Percentiles rank a stretch among this genome's conserved stretches.
Evolutionary conservation across 2,797 vertebrate species (phyloP).

Genomic region (Xiphorhynchus erythropygius): DNA sequence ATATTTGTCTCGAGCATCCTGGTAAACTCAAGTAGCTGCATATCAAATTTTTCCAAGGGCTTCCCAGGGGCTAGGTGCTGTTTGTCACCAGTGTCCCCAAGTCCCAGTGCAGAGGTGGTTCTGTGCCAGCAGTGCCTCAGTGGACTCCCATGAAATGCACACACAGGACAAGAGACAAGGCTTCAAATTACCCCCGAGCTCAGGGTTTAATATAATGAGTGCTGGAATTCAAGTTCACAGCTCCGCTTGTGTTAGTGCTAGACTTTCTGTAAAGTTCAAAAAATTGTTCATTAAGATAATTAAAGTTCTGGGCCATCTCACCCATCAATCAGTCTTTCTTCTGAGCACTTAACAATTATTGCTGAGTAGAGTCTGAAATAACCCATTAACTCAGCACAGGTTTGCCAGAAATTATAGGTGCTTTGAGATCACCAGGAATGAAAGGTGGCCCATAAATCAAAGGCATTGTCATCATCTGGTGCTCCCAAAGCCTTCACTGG

Average conservation of each 20-base stretch:
- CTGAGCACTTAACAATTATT: slow-evolving; percentile 53
- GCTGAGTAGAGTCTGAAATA: slow-evolving; percentile 35
- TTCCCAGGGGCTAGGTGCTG: not conserved
- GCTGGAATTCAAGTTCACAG: slow-evolving; percentile 10
- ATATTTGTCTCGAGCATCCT: not conserved
- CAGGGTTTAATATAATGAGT: not conserved
- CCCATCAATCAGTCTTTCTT: slow-evolving; percentile 41
- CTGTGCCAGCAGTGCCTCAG: not conserved
- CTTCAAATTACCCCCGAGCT: not conserved
- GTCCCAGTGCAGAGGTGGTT: not conserved
- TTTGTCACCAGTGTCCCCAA: not conserved
- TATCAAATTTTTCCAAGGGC: not conserved
- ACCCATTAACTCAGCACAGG: slow-evolving; percentile 19
- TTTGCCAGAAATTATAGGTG: slow-evolving; percentile 48
- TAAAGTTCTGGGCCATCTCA: slow-evolving; percentile 49
- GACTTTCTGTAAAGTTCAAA: slow-evolving; percentile 9
- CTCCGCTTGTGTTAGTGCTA: not conserved
- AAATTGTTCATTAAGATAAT: slow-evolving; percentile 45
- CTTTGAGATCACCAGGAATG: slow-evolving; percentile 45
- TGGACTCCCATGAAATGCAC: not conserved
- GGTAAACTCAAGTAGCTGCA: not conserved
- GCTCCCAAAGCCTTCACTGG: slow-evolving; percentile 6
- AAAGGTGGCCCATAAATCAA: slow-evolving; percentile 51
- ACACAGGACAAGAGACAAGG: not conserved
- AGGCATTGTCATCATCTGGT: slow-evolving; percentile 17